Evolutionary conservation across 2,888 invertebrate genomes (phyloP).

Genomic region (Agrotis segetum): DNA sequence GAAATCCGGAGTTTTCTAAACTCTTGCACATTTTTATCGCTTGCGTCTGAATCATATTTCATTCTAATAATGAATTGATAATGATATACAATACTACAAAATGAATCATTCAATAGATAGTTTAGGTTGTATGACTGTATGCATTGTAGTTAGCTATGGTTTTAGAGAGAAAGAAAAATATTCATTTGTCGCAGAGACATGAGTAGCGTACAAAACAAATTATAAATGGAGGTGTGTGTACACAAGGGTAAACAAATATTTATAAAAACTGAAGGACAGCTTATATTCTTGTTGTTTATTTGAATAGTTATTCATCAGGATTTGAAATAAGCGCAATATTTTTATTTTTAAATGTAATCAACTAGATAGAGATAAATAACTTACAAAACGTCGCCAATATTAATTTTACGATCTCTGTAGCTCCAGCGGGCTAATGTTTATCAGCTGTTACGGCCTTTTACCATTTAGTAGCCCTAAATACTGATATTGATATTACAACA

Average conservation of each 20-base stretch:
- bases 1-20: constrained; percentile 7
- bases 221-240: no score
- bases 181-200: no score
- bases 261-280: no score
- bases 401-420: background rate
- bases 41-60: constrained; percentile 35
- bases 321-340: no score
- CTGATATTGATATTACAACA: constrained; percentile 16
- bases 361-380: background rate
- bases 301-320: no score
- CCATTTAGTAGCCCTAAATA: constrained; percentile 1
- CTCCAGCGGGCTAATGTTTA: background rate
- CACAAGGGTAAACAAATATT: no score
- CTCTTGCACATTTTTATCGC: background rate
- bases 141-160: background rate
- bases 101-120: constrained; percentile 13
- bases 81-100: constrained; percentile 4
- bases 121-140: background rate
- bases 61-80: constrained; percentile 23
- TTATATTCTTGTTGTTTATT: no score
- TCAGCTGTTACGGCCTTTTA: constrained; percentile 22
- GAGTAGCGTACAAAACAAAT: no score
- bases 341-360: no score
- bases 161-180: no score
- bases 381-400: background rate